Evolutionary conservation across 1,140 invertebrate species (phyloP), one percentile per base, ranked within the genome.

Genomic region (Pogonomyrmex barbatus): DNA sequence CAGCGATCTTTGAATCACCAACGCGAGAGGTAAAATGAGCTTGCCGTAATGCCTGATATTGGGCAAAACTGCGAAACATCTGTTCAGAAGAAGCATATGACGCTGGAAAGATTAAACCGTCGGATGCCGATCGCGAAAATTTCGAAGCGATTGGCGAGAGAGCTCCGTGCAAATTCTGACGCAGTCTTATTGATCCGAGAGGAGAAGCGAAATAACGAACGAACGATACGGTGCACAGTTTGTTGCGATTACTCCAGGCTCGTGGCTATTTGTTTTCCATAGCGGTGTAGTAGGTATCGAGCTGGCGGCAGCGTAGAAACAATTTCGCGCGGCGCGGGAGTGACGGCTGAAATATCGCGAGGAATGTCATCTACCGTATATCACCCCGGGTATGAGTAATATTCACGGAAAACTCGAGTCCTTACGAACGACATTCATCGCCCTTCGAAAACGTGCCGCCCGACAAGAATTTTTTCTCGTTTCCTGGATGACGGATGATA

Each of bases 261-360:
- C 73, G 47, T 63, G 58, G 50, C 70, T 85, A 85, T 85, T 85
- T 85, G 82, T 85, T 85, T 85, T 65, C 62, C 73, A 76, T 78
- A 67, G 70, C 47, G 58, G 73, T 68, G 65, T 10, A 36, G 47
- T 67, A 56, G 24, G 36, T 78, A 85, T 85, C 82, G 82, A 45
- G 47, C 60, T 60, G 42, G 45, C 39, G 67, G 82, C 58, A 54
- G 50, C 73, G 82, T 9, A 63, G 82, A 85, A 85, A 85, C 82
- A 76, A 77, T 85, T 85, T 85, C 17, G 73, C 82, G 60, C 71
- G 73, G 82, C 73, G 60, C 73, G 36, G 10, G 73, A 47, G 39
- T 45, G 71, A 78, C 82, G 36, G 82, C 65, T 81, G 78, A 83
- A 83, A 83, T 75, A 83, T 83, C 79, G 54, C 79, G 54, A 83